These are phyloP conservation scores for Acronicta aceris DNA, from an alignment of 2,888 invertebrate species.

Conservation along the genomic window DNA sequence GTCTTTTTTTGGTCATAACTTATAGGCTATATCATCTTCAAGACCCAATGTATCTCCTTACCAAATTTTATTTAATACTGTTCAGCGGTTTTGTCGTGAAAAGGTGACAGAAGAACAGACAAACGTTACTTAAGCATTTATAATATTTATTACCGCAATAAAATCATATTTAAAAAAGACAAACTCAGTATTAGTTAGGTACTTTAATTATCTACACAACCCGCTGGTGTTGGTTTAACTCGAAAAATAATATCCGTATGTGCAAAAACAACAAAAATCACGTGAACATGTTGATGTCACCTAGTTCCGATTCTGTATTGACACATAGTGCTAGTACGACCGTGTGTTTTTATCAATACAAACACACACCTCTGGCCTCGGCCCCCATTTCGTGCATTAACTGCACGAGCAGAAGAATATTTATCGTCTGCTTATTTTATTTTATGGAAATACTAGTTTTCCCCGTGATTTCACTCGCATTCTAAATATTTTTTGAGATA, in stretches of 20 bases:
- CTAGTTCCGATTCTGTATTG: constrained; percentile 32
- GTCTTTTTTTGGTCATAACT: no score
- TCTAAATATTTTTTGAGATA: no score
- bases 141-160: no score
- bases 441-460: constrained; percentile 7
- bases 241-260: constrained; percentile 28
- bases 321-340: constrained; percentile 21
- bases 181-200: no score
- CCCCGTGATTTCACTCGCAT: no score
- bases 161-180: no score
- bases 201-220: not conserved
- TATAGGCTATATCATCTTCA: no score
- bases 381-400: constrained; percentile 21
- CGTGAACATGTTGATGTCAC: constrained; percentile 38
- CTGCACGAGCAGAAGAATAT: constrained; percentile 14
- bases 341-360: constrained; percentile 46
- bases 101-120: no score
- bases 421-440: constrained; percentile 1
- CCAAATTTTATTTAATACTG: no score
- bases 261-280: constrained; percentile 12
- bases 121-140: no score
- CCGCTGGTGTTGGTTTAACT: constrained; percentile 2
- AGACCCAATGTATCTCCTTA: no score
- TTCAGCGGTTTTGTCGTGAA: no score
- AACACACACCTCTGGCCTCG: constrained; percentile 36